Evolutionary conservation across 2,888 invertebrate genomes (phyloP).

Genomic region (Patella depressa): DNA sequence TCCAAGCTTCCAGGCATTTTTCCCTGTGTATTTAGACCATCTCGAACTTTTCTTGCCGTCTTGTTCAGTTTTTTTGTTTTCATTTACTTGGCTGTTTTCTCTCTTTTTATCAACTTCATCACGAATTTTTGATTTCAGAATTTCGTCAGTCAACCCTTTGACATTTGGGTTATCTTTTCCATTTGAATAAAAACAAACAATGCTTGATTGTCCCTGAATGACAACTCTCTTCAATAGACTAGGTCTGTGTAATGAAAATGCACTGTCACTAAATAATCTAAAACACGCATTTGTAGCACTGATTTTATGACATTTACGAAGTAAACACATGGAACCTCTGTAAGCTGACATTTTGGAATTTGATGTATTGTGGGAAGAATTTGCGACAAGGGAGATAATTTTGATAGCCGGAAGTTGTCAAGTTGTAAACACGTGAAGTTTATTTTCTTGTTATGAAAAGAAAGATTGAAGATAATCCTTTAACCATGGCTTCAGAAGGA

Average conservation of each 20-base stretch:
- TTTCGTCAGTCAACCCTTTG: conserved; percentile 33
- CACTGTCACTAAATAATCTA: conserved; percentile 4
- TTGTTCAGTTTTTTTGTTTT: neutral
- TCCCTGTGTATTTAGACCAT: conserved; percentile 35
- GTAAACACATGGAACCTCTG: conserved; percentile 32
- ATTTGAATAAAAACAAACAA: conserved; percentile 26
- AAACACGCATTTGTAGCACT: conserved; percentile 13
- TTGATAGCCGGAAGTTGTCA: no score
- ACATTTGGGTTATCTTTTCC: conserved; percentile 16
- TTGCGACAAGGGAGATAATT: no score
- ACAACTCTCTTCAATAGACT: neutral
- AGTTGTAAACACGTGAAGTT: no score
- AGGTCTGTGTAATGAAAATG: conserved; percentile 5
- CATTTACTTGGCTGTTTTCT: neutral
- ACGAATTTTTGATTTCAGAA: conserved; percentile 20
- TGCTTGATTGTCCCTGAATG: conserved; percentile 8
- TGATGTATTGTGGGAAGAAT: neutral
- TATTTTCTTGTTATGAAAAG: neutral
- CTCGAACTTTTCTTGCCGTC: conserved; percentile 6
- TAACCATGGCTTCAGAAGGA: neutral
- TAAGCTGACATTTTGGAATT: conserved; percentile 32
- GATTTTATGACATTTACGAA: conserved; percentile 15
- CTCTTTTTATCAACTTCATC: conserved; percentile 9
- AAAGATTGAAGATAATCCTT: neutral
- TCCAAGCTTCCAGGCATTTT: conserved; percentile 64